These are phyloP conservation scores for Phoenoteleia sp. DNA, from an alignment of 2,888 invertebrate genomes.

Conservation along the genomic window DNA sequence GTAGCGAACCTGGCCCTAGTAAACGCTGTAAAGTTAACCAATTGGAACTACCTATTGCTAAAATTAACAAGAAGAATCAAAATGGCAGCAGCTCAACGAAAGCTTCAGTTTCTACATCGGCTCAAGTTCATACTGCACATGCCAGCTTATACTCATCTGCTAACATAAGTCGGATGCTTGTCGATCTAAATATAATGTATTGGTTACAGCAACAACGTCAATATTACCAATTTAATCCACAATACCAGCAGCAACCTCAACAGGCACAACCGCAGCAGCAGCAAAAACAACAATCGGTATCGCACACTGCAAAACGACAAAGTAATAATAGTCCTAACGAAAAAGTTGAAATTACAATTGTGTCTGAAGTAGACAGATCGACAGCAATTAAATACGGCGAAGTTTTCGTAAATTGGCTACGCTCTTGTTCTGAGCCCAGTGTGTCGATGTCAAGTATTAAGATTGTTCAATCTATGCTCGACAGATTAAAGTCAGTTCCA, in stretches of 20 bases:
- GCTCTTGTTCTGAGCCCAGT: conserved; percentile 91
- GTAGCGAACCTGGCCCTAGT: too few relatives aligned
- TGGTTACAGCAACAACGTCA: conserved; percentile 31
- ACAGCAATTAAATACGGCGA: conserved; percentile 92
- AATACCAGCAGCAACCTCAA: conserved; percentile 1
- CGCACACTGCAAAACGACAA: conserved; percentile 16
- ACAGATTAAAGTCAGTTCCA: conserved; percentile 90
- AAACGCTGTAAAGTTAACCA: too few relatives aligned
- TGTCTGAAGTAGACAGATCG: conserved; percentile 67
- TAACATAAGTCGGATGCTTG: conserved; percentile 3
- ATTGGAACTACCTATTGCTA: too few relatives aligned
- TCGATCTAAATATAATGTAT: conserved; percentile 6
- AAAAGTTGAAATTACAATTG: too few relatives aligned
- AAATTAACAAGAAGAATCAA: too few relatives aligned
- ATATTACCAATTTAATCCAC: conserved; percentile 4
- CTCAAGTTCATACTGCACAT: conserved; percentile 2
- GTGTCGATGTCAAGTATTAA: conserved; percentile 92
- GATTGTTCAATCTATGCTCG: conserved; percentile 92
- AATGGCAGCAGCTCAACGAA: too few relatives aligned
- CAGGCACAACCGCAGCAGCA: conserved; percentile 72
- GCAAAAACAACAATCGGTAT: conserved; percentile 58
- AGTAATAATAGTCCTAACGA: conserved; percentile 76
- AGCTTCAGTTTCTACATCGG: too few relatives aligned
- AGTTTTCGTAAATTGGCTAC: conserved; percentile 94
- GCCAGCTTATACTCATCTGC: neutral